Evolutionary conservation across 2,888 invertebrate species (phyloP).

Genomic region (Phorcus lineatus): DNA sequence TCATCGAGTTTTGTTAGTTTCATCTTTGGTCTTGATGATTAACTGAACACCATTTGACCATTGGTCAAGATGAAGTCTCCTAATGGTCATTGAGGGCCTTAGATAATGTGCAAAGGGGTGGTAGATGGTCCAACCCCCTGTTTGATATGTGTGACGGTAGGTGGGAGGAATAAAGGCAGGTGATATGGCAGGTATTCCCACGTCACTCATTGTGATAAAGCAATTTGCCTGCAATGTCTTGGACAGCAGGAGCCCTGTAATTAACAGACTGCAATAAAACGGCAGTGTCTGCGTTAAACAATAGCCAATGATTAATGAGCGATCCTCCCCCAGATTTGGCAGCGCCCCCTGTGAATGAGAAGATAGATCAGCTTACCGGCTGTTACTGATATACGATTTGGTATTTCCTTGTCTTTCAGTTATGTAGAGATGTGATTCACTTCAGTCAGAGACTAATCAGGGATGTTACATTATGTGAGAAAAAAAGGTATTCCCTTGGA

Average conservation of each 20-base stretch:
- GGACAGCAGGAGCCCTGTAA: neutral
- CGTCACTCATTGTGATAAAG: neutral
- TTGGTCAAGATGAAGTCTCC: no score
- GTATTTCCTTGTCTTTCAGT: conserved; percentile 20
- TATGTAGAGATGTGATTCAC: neutral
- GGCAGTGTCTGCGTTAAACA: neutral
- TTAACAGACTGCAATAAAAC: conserved; percentile 9
- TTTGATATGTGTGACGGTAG: neutral
- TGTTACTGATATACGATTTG: neutral
- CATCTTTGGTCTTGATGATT: no score
- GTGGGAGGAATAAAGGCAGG: neutral
- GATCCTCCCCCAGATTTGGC: neutral
- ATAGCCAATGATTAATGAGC: conserved; percentile 18
- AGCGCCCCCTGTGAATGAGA: conserved; percentile 6
- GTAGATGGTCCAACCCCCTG: neutral
- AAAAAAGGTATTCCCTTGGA: neutral
- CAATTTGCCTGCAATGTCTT: conserved; percentile 2
- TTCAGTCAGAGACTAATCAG: neutral
- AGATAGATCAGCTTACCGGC: neutral
- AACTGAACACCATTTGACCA: no score
- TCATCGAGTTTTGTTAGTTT: no score
- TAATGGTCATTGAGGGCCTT: no score
- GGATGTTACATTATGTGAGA: neutral
- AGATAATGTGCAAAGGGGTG: no score
- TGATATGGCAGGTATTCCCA: conserved; percentile 12